phyloP scores from a whole-genome alignment of 1,140 invertebrate genomes.

The Dreissena polymorpha region DNA sequence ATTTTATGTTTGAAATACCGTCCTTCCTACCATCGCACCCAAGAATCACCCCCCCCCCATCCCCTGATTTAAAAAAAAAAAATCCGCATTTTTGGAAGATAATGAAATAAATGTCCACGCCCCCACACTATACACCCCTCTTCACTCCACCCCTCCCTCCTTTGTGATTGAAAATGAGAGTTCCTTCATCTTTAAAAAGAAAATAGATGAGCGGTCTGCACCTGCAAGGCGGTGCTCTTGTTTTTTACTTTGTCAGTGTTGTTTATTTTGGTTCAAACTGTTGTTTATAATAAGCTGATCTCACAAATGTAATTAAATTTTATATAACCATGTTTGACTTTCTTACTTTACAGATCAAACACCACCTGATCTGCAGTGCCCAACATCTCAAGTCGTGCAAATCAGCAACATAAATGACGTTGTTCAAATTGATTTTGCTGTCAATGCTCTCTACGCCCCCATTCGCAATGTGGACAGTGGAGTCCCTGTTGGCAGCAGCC shows the following conservation, averaged over 20 bases:
- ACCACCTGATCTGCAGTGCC: conserved; percentile 1
- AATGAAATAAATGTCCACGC: too few species aligned
- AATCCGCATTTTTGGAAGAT: too few species aligned
- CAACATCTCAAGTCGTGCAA: neutral
- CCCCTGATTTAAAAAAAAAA: too few species aligned
- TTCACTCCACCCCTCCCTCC: too few species aligned
- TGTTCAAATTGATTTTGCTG: neutral
- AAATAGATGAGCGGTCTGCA: too few species aligned
- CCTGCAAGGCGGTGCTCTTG: too few species aligned
- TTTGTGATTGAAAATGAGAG: too few species aligned
- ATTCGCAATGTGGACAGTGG: neutral
- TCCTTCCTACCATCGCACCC: too few species aligned
- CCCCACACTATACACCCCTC: too few species aligned
- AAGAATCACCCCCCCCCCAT: too few species aligned
- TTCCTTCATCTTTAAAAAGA: too few species aligned
- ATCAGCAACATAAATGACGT: neutral
- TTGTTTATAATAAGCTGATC: neutral
- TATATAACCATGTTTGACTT: neutral
- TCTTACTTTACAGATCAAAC: neutral
- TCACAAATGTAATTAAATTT: neutral
- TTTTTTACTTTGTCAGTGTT: neutral
- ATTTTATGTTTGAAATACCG: too few species aligned
- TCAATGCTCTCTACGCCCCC: neutral
- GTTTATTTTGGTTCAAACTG: neutral
- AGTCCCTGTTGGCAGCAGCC: neutral